Conservation (phyloP, 1,140 invertebrate species). For the Drosophila paulistorum region DNA sequence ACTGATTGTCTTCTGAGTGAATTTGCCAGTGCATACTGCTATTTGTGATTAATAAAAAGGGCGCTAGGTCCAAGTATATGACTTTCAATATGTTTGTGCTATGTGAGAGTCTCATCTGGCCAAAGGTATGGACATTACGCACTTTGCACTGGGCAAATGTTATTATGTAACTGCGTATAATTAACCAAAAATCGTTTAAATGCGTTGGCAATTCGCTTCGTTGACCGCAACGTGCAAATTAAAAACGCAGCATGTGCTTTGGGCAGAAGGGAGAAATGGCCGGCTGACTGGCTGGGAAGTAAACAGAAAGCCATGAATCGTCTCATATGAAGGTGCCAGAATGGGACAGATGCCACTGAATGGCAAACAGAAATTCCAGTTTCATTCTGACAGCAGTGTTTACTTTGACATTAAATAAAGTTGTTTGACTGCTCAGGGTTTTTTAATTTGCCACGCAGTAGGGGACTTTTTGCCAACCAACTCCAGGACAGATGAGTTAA, state of each 20-base stretch:
- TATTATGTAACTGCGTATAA: slow-evolving; percentile 73
- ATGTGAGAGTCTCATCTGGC: not conserved
- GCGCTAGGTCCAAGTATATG: no score
- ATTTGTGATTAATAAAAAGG: no score
- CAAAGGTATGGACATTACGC: slow-evolving; percentile 8
- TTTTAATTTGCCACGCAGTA: slow-evolving; percentile 55
- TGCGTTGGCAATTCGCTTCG: slow-evolving; percentile 37
- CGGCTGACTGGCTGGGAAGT: not conserved
- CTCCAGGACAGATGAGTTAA: not conserved
- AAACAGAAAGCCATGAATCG: slow-evolving; percentile 15
- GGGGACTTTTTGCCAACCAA: not conserved
- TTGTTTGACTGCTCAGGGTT: slow-evolving; percentile 65
- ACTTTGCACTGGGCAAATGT: slow-evolving; percentile 61
- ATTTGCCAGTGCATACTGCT: no score
- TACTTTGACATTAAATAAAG: slow-evolving; percentile 81
- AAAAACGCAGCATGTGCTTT: slow-evolving; percentile 52
- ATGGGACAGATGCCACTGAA: not conserved
- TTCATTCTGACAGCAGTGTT: slow-evolving; percentile 44
- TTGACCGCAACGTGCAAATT: slow-evolving; percentile 68
- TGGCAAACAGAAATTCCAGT: slow-evolving; percentile 2
- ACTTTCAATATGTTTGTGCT: no score
- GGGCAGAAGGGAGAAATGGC: not conserved
- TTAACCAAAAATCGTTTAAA: slow-evolving; percentile 79
- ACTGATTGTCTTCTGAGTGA: no score
- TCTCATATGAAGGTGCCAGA: slow-evolving; percentile 36